Percentiles rank a stretch among this genome's conserved stretches.
phyloP scores from a whole-genome alignment of 2,113 vertebrate species.

The Syngnathus floridae region DNA sequence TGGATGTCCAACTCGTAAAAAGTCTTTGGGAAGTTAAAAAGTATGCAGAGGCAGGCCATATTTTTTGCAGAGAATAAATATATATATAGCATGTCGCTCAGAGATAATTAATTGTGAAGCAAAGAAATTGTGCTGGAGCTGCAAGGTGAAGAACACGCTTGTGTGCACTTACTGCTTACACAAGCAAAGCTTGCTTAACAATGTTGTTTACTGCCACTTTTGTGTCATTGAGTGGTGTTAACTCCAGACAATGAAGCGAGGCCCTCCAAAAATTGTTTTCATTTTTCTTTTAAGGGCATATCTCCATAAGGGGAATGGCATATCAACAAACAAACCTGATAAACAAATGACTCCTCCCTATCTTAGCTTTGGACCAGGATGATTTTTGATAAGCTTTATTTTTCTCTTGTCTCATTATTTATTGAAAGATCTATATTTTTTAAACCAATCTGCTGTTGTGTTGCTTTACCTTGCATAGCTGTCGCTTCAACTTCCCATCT shows the following conservation, averaged over 20 bases:
- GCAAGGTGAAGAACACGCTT: conserved; percentile 3
- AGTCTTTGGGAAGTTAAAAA: conserved; percentile 11
- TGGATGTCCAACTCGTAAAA: conserved; percentile 4
- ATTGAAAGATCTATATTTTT: too few relatives aligned
- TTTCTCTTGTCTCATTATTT: too few relatives aligned
- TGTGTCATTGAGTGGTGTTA: neutral
- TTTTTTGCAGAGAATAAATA: conserved; percentile 19
- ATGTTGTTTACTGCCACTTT: neutral
- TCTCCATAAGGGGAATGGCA: too few relatives aligned
- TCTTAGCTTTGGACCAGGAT: too few relatives aligned
- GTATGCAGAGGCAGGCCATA: conserved; percentile 28
- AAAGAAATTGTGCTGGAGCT: conserved; percentile 8
- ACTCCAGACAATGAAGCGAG: neutral
- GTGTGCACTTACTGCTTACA: neutral
- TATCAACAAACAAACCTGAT: too few relatives aligned
- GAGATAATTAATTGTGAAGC: conserved; percentile 42
- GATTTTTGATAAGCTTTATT: too few relatives aligned
- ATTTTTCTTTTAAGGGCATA: too few relatives aligned
- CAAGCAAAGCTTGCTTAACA: neutral
- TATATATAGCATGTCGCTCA: conserved; percentile 8
- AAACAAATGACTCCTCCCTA: too few relatives aligned
- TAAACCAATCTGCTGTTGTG: too few relatives aligned
- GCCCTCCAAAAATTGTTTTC: neutral
- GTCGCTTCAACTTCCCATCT: too few relatives aligned
- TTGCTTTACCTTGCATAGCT: too few relatives aligned